Percentiles rank a stretch among this genome's conserved stretches.
phyloP scores from a whole-genome alignment of 1,140 invertebrate species.

The Bacillus rossius region DNA sequence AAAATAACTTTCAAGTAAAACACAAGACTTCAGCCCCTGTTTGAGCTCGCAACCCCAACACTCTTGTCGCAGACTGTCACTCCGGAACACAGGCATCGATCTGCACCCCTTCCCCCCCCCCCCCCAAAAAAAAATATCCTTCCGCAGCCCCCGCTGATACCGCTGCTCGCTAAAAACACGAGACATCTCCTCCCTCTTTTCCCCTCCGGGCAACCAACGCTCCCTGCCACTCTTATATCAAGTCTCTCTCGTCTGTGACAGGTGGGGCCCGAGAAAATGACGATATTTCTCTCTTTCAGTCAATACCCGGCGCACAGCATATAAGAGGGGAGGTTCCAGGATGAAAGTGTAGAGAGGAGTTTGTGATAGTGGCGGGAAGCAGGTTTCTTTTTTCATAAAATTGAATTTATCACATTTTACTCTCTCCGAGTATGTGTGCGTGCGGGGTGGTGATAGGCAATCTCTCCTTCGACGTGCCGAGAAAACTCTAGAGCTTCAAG shows the following conservation, averaged over 20 bases:
- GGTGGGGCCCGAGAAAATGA: not conserved
- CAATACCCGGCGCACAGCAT: slow-evolving; percentile 5
- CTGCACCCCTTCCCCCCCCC: not conserved
- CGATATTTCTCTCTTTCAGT: slow-evolving; percentile 10
- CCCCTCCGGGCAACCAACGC: too few species aligned
- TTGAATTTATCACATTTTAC: slow-evolving; percentile 6
- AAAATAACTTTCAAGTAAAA: not conserved
- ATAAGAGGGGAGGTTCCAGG: not conserved
- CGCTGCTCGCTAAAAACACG: slow-evolving; percentile 2
- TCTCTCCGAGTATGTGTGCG: too few species aligned
- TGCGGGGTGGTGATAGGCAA: too few species aligned
- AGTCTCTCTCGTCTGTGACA: slow-evolving; percentile 9
- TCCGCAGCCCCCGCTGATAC: not conserved
- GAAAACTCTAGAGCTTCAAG: too few species aligned
- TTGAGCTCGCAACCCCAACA: not conserved
- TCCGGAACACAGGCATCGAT: slow-evolving; percentile 4
- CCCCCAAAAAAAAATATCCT: too few species aligned
- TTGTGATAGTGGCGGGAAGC: not conserved
- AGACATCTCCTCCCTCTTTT: slow-evolving; percentile 5
- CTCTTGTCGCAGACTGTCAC: slow-evolving; percentile 8
- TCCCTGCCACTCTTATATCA: slow-evolving; percentile 5
- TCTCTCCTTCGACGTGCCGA: too few species aligned
- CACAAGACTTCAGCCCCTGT: not conserved
- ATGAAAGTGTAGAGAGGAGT: not conserved
- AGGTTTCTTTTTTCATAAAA: slow-evolving; percentile 2